Base-by-base conservation (phyloP, 2,113 vertebrate genomes). In the Corvus hawaiiensis region DNA sequence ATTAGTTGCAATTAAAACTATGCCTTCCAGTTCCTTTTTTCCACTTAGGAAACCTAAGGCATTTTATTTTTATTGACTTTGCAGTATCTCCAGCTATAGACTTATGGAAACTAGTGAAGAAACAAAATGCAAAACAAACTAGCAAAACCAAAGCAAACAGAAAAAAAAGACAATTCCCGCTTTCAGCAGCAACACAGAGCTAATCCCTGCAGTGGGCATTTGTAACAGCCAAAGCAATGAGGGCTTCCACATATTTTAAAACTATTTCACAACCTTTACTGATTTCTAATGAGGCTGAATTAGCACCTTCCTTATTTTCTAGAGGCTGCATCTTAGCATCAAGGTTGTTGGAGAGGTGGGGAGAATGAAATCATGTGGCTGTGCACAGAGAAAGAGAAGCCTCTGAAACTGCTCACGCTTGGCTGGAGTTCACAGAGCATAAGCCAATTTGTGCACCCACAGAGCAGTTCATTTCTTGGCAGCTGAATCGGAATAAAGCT, bases 381-480 rank as follows among this genome's bases (percentile, higher is more conserved):
- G 41, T 66, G 39, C 2, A 7, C 0, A 1, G 55, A 76, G 71
- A 84, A 74, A 85, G 77, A 82, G 87, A 74, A 85, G 59, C 74
- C n/a, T 9, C 22, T 24, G 49, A 67, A 83, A 52, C 71, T 63
- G 82, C 16, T 3, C 87, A 76, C 10, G 89, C 78, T 86, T 94
- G 91, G 89, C 87, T 96, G 84, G 44, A 93, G 69, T n/a, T 93
- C 63, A 58, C 63, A 33, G 39, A 95, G 55, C 78, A 32, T 74
- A 85, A 93, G 87, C 93, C 94, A 94, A 66, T 89, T 95, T 93
- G 85, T 95, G 87, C 4, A 24, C 93, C 84, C 78, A 88, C 84
- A 85, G 93, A 95, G 90, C 84, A 48, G 89, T 77, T 95, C 81
- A 83, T 95, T 97, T 94, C 82, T 96, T 96, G 96, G 96, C 96